phyloP scores from a whole-genome alignment of 2,113 vertebrate genomes.

The Larimichthys polyactis region DNA sequence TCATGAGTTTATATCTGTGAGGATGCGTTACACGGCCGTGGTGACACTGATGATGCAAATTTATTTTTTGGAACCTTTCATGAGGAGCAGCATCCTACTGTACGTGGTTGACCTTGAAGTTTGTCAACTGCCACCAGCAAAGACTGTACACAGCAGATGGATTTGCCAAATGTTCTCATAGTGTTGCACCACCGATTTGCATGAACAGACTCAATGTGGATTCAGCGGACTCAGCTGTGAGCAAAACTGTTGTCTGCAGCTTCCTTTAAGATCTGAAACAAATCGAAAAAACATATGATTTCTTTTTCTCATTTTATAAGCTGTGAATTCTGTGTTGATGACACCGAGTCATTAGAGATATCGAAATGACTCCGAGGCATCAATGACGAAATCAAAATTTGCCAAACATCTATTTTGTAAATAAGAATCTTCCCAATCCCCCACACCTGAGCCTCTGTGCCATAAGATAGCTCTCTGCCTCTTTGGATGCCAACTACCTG shows the following conservation, averaged over 20 bases:
- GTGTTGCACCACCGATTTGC: constrained; percentile 64
- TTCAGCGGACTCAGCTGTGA: constrained; percentile 64
- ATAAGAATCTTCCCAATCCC: constrained; percentile 72
- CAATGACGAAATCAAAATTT: constrained; percentile 60
- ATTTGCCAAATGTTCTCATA: constrained; percentile 71
- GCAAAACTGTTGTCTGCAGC: constrained; percentile 54
- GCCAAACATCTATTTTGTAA: constrained; percentile 82
- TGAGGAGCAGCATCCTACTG: constrained; percentile 56
- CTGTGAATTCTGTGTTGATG: constrained; percentile 70
- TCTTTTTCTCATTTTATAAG: constrained; percentile 71
- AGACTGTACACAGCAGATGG: constrained; percentile 66
- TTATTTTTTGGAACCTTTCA: constrained; percentile 57
- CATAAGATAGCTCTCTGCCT: constrained; percentile 76
- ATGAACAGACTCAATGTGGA: constrained; percentile 71
- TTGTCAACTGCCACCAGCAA: constrained; percentile 62
- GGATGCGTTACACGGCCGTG: constrained; percentile 29
- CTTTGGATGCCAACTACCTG: constrained; percentile 73
- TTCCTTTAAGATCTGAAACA: constrained; percentile 45
- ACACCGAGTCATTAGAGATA: constrained; percentile 42
- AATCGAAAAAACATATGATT: constrained; percentile 19
- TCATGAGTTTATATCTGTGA: constrained; percentile 47
- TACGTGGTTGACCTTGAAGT: constrained; percentile 47
- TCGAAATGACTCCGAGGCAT: constrained; percentile 56
- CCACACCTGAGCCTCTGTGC: constrained; percentile 75
- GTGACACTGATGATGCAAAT: constrained; percentile 62